Base-by-base conservation (phyloP, 2,888 invertebrate species). In the Desoria tigrina region DNA sequence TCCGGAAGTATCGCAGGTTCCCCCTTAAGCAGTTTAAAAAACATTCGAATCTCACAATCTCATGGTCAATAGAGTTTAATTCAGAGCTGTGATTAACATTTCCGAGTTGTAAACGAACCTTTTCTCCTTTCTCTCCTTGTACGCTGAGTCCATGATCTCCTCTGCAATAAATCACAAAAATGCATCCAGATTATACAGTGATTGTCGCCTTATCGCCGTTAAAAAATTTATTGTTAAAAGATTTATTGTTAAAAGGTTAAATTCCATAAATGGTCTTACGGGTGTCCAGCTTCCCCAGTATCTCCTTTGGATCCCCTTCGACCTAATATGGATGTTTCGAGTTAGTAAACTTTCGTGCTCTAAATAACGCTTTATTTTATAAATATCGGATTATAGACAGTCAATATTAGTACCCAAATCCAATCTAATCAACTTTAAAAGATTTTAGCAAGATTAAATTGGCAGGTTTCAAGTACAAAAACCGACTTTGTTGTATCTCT, bases 1-100 rank as follows among this genome's bases (percentile, higher is more conserved):
- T 68, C 64, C 21, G 68, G 64, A 24, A 71, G 39, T 16, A 42
- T 28, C 0, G 45, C 65, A 1, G 71, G 71, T 32, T 71, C 71
- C 9, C 71, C 71, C 64, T 68, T 32, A 37, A 14, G 14, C 1
- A 50, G 24, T 45, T 39, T 16, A 27, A 51, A 58, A 58, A 21
- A 45, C 16, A 45, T 45, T 32, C 23, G 53, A 6, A 32, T 23
- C 18, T 27, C 18, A 23, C 18, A 14, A 53, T n/a, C n/a, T n/a
- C n/a, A n/a, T n/a, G n/a, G n/a, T n/a, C n/a, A n/a, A 32, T 32
- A 32, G 32, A 32, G 11, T 7, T 32, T 32, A 32, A 11, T 32
- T 32, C 6, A 4, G 6, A n/a, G n/a, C n/a, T n/a, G n/a, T n/a
- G n/a, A n/a, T n/a, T n/a, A n/a, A n/a, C n/a, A n/a, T n/a, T n/a